Evolutionary conservation across 1,140 invertebrate genomes (phyloP), one percentile per base, ranked within the genome.

Genomic region (Drosophila busckii): DNA sequence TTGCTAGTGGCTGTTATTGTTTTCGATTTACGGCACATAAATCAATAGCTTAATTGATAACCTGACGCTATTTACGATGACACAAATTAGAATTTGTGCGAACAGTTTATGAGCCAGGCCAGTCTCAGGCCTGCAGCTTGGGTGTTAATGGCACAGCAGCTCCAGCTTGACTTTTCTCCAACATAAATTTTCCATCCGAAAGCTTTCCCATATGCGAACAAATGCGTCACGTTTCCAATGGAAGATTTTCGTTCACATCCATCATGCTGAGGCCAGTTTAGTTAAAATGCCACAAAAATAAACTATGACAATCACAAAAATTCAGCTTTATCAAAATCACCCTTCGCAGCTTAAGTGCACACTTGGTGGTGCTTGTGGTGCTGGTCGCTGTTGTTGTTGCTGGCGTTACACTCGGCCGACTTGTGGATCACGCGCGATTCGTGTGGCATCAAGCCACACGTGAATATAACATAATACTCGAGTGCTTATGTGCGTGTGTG

Each of bases 31-130:
- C 64, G 75, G 50, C 49, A 35, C 59, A 69, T 80, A 80, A 80
- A 80, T 80, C 73, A 80, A 73, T 82, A 65, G 73, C 75, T 82
- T 80, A 80, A 80, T 80, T 80, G 73, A 80, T 80, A 80, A 80
- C 73, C 62, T 59, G 63, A 69, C 75, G 75, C 73, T 78, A 80
- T 78, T 78, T 78, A 78, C 63, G 73, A 82, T 73, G 73, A 80
- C 73, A 80, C 73, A 80, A 80, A 80, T 80, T 80, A 80, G 75
- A 80, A 80, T 80, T 80, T 82, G 73, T 82, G 62, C 54, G 61
- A 73, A 66, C 71, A 62, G 56, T 67, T 78, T 78, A 78, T 70
- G 71, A 15, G 32, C 52, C 28, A 41, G 15, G 44, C 26, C 23
- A 13, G n/a, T 12, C 19, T 12, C 17, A 17, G 12, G 25, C 17